phyloP scores from a whole-genome alignment of 2,113 vertebrate species.

The Charadrius vociferus region DNA sequence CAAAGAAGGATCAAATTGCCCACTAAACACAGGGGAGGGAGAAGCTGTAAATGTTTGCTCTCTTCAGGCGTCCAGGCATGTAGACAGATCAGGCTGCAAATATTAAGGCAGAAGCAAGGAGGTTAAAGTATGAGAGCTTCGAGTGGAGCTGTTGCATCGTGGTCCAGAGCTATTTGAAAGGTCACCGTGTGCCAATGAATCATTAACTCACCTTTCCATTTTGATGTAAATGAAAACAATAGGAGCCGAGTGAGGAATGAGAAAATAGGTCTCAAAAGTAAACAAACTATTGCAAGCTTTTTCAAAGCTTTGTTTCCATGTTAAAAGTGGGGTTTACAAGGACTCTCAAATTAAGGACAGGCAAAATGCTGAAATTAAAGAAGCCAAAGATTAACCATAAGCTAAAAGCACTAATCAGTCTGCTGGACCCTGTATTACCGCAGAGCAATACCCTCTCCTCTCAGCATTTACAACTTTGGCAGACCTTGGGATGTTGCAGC shows the following conservation, averaged over 20 bases:
- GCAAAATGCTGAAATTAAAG: background rate
- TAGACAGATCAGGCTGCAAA: slow-evolving; percentile 78
- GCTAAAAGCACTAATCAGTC: background rate
- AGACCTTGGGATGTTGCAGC: background rate
- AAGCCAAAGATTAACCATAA: background rate
- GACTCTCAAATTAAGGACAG: background rate
- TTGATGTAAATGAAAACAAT: slow-evolving; percentile 79
- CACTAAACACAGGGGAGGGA: slow-evolving; percentile 73
- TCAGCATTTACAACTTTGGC: background rate
- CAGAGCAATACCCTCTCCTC: background rate
- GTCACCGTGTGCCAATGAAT: slow-evolving; percentile 85
- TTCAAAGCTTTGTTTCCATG: background rate
- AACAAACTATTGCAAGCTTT: background rate
- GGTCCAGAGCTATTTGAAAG: slow-evolving; percentile 81
- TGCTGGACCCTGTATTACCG: background rate
- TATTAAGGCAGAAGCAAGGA: slow-evolving; percentile 72
- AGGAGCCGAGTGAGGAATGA: slow-evolving; percentile 17
- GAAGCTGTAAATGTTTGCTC: slow-evolving; percentile 77
- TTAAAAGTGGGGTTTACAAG: background rate
- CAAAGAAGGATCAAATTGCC: slow-evolving; percentile 76
- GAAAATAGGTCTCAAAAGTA: slow-evolving; percentile 30
- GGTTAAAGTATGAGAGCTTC: slow-evolving; percentile 49
- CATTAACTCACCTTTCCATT: slow-evolving; percentile 87
- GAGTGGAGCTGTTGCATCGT: slow-evolving; percentile 57
- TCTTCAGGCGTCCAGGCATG: slow-evolving; percentile 78